A percentile compares a stretch with the other conserved stretches of the same genome.
Evolutionary conservation across 2,888 invertebrate genomes (phyloP).

Genomic region (Scaptomyza parva): DNA sequence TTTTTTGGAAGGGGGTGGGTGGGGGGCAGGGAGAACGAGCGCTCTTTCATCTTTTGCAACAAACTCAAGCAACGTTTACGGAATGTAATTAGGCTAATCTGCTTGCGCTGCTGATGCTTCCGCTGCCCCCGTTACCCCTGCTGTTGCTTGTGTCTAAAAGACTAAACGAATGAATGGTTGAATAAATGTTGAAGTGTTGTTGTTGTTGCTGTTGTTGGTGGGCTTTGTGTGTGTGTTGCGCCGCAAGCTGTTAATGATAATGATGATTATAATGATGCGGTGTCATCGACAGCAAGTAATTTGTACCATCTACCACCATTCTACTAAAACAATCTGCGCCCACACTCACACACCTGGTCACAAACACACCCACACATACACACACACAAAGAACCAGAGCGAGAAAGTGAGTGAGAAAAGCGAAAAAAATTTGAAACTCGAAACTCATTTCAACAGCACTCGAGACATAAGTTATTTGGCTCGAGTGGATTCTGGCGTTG

Average conservation of each 20-base stretch:
- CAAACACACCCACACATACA: not conserved
- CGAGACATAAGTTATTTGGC: conserved; percentile 77
- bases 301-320: conserved; percentile 13
- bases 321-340: conserved; percentile 9
- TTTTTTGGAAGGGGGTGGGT: too few relatives aligned
- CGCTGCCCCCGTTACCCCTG: too few relatives aligned
- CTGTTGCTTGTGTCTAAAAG: conserved; percentile 1
- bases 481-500: conserved; percentile 60
- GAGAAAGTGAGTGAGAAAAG: not conserved
- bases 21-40: not conserved
- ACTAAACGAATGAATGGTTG: conserved; percentile 15
- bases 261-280: conserved; percentile 45
- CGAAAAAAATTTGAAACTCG: conserved; percentile 56
- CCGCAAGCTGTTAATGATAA: conserved; percentile 24
- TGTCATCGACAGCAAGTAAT: conserved; percentile 41
- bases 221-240: conserved; percentile 11
- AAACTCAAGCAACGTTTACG: conserved; percentile 24
- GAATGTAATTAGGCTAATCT: conserved; percentile 51
- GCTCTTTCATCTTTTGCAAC: conserved; percentile 39
- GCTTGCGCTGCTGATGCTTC: not conserved
- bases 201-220: conserved; percentile 5
- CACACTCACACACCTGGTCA: conserved; percentile 40
- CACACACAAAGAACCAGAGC: conserved; percentile 23
- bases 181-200: conserved; percentile 30
- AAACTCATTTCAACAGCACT: conserved; percentile 80